A percentile compares a stretch with the other conserved stretches of the same genome.
Conservation (phyloP, 2,113 vertebrate genomes). For the Pithys albifrons region DNA sequence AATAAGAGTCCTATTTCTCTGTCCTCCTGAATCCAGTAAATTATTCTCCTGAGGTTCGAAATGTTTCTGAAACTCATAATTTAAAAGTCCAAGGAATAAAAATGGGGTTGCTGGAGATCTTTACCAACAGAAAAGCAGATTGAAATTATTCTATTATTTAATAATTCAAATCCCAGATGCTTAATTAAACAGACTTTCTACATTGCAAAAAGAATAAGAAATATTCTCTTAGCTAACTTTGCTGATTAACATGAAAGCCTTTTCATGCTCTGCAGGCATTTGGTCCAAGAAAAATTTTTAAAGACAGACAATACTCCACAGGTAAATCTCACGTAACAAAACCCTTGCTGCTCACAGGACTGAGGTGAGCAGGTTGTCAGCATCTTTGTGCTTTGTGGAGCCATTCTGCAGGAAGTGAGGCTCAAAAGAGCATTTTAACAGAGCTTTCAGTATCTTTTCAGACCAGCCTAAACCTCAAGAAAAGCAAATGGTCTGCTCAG, state of each 20-base stretch:
- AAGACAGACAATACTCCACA: background rate
- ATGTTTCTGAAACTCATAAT: background rate
- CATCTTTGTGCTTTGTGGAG: background rate
- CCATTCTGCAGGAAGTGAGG: background rate
- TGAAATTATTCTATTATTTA: slow-evolving; percentile 34
- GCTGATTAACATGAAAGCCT: background rate
- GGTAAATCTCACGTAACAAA: background rate
- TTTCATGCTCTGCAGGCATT: accelerated
- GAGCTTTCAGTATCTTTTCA: background rate
- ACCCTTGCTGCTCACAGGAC: background rate
- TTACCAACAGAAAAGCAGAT: background rate
- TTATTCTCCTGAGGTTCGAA: background rate
- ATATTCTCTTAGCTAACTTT: background rate
- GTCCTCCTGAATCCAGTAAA: background rate
- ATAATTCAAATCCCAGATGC: slow-evolving; percentile 64
- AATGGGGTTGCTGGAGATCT: background rate
- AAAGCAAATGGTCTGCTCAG: background rate
- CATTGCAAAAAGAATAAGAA: slow-evolving; percentile 1
- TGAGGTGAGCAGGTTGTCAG: background rate
- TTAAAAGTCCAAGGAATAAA: slow-evolving; percentile 7
- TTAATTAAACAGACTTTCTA: slow-evolving; percentile 56
- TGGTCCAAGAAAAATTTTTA: background rate
- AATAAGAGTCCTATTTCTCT: slow-evolving; percentile 22
- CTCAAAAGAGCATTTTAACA: background rate
- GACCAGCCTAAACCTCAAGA: background rate